Evolutionary conservation across 2,797 vertebrate species (phyloP), one percentile per base, ranked within the genome.

Genomic region (Mustela erminea): DNA sequence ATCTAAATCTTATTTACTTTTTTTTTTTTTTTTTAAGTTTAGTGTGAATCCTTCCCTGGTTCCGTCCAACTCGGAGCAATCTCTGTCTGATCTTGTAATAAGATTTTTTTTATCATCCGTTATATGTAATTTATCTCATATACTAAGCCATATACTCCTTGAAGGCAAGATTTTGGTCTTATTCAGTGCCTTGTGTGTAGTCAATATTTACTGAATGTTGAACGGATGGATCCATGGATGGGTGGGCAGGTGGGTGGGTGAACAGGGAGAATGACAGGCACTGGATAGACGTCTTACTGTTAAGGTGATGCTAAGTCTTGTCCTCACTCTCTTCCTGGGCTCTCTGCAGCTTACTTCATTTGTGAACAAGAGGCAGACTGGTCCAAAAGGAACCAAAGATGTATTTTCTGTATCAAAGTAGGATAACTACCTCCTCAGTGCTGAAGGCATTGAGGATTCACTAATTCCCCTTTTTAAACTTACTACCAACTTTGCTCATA

Each of bases 371-470:
- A 90, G 29, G 41, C 18, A 90, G 43, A 82, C 38, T 90, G 21
- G 18, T 68, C n/a, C 86, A 88, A 87, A 82, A 95, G 75, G 68
- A 89, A 94, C 43, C n/a, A 27, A 97, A 75, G 58, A 93, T 87
- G 2, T 90, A 87, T 90, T 94, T 83, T 97, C 85, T 92, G 29
- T 81, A 91, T 49, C 75, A 56, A 96, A 94, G 93, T 82, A 87
- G 52, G 52, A 82, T 93, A 95, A 96, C 75, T 93, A 46, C 52
- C 78, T 78, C 62, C 49, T 75, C 38, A 90, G 38, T 90, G 64
- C 29, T 82, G 27, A 35, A 93, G 62, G n/a, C 78, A 85, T 38
- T 46, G 32, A 58, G 52, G 74, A 93, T 66, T 93, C 64, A 87
- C 41, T 41, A 38, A 95, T 46, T 0, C 27, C 87, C 54, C n/a